Evolutionary conservation across 2,888 invertebrate species (phyloP).

Genomic region (Candidula unifasciata): DNA sequence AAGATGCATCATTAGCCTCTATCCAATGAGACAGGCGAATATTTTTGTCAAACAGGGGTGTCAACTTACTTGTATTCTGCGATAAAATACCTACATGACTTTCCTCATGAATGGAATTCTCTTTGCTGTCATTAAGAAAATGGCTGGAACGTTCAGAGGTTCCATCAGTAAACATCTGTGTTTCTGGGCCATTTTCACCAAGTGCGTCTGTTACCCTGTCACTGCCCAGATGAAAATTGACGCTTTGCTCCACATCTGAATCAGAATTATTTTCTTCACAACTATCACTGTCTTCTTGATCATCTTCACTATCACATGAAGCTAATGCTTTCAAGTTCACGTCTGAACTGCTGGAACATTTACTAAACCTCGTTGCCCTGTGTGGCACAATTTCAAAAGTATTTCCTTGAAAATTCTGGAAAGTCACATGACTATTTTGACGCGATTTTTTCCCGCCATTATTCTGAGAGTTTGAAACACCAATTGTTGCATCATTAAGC

Average conservation of each 20-base stretch:
- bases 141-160: not conserved
- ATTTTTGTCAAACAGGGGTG: too few relatives aligned
- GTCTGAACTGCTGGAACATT: slow-evolving; percentile 14
- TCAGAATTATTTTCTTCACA: not conserved
- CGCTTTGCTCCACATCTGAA: not conserved
- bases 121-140: not conserved
- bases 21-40: too few relatives aligned
- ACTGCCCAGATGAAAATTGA: not conserved
- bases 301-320: not conserved
- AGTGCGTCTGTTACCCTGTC: not conserved
- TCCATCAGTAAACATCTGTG: not conserved
- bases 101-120: not conserved
- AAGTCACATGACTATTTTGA: not conserved
- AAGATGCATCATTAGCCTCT: not conserved
- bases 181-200: not conserved
- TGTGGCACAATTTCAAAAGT: slow-evolving; percentile 12
- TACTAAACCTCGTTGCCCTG: slow-evolving; percentile 22
- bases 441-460: not conserved
- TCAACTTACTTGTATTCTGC: not conserved
- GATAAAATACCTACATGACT: not conserved
- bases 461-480: not conserved
- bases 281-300: slow-evolving; percentile 7
- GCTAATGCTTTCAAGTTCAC: not conserved
- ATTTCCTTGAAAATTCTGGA: not conserved
- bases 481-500: too few relatives aligned